phyloP scores from a whole-genome alignment of 2,113 vertebrate species.

The Gallinago media region DNA sequence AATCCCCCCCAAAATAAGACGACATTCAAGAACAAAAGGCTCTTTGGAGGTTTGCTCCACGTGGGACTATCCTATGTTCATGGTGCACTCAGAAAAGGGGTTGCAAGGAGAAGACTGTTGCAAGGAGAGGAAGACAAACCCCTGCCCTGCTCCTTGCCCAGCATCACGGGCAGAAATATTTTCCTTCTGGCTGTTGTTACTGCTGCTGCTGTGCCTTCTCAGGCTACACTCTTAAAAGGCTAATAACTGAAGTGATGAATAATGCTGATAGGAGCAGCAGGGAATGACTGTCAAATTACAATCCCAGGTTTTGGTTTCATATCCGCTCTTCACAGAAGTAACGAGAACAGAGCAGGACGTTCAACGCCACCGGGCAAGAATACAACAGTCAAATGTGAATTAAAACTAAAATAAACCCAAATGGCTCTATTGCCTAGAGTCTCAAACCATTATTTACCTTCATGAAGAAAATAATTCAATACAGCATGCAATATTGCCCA shows the following conservation, averaged over 20 bases:
- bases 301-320: neutral
- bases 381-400: neutral
- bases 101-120: neutral
- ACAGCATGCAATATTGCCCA: neutral
- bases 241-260: neutral
- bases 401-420: slow-evolving; percentile 9
- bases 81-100: neutral
- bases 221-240: neutral
- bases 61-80: fast-evolving
- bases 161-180: neutral
- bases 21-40: neutral
- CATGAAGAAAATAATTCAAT: slow-evolving; percentile 16
- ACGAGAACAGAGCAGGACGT: neutral
- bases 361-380: neutral
- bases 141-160: neutral
- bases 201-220: neutral
- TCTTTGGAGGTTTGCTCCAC: neutral
- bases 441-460: slow-evolving; percentile 25
- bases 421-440: neutral
- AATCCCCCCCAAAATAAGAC: neutral
- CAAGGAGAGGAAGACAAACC: neutral
- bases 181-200: neutral
- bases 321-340: neutral
- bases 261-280: neutral
- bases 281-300: slow-evolving; percentile 24